Evolutionary conservation across 2,797 vertebrate genomes (phyloP).

Genomic region (Melanogrammus aeglefinus): DNA sequence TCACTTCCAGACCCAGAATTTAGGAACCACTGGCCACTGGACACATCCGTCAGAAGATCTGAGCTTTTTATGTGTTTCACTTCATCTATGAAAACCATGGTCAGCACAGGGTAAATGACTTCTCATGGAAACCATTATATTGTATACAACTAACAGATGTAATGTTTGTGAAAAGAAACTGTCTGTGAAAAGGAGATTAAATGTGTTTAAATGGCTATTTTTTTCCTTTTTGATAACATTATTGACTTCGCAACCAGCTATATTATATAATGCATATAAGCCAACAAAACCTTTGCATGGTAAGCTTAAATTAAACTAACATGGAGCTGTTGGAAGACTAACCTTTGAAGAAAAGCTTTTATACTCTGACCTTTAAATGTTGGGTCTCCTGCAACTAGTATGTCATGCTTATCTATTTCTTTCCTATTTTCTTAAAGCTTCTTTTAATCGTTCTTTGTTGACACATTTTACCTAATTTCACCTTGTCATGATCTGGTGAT

Average conservation of each 20-base stretch:
- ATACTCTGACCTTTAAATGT: neutral
- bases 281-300: neutral
- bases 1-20: neutral
- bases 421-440: neutral
- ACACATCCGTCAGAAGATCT: conserved; percentile 4
- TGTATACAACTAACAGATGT: neutral
- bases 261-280: neutral
- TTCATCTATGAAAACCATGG: neutral
- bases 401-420: neutral
- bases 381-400: neutral
- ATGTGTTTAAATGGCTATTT: neutral
- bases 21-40: neutral
- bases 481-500: neutral
- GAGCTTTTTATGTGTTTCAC: neutral
- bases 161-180: neutral
- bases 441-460: neutral
- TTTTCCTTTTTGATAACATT: neutral
- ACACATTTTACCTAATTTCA: neutral
- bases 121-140: neutral
- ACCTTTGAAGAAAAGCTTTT: conserved; percentile 2
- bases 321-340: neutral
- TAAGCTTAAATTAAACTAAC: neutral
- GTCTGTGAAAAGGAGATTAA: too few species aligned
- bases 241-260: neutral
- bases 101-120: conserved; percentile 3